Conservation (phyloP, 2,888 invertebrate species). For the Halictus quadricinctus region DNA sequence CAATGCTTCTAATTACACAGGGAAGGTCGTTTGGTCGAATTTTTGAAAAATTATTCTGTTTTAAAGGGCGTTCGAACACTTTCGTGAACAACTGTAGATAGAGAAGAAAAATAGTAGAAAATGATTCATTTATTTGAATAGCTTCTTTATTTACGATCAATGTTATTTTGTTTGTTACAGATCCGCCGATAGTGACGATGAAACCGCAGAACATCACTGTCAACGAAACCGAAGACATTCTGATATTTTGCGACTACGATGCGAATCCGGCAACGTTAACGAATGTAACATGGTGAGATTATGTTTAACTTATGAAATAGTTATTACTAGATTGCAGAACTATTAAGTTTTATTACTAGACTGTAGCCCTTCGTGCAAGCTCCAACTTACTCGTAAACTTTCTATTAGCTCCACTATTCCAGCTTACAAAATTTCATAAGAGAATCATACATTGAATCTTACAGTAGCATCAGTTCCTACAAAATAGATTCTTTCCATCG, state of each 20-base stretch:
- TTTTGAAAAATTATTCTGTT: not conserved
- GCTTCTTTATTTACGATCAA: not conserved
- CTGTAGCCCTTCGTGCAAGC: too few species aligned
- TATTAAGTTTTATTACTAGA: too few species aligned
- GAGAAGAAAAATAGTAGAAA: not conserved
- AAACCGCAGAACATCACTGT: slow-evolving; percentile 90
- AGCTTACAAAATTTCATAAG: too few species aligned
- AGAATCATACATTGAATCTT: too few species aligned
- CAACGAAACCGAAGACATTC: slow-evolving; percentile 89
- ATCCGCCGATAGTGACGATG: slow-evolving; percentile 92
- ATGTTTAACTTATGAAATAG: slow-evolving; percentile 17
- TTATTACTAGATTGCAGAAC: too few species aligned
- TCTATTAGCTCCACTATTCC: not conserved
- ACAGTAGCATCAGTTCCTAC: too few species aligned
- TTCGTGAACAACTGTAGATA: not conserved
- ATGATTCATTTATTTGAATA: not conserved
- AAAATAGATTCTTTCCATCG: too few species aligned
- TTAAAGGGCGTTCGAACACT: too few species aligned
- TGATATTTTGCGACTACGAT: slow-evolving; percentile 91
- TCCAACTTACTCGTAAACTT: not conserved
- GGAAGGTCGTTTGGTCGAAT: too few species aligned
- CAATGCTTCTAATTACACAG: too few species aligned
- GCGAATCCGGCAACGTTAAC: slow-evolving; percentile 93
- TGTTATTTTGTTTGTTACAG: slow-evolving; percentile 82
- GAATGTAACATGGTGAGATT: slow-evolving; percentile 90